Base-by-base conservation (phyloP, 2,797 vertebrate genomes). In the Siniperca scherzeri region DNA sequence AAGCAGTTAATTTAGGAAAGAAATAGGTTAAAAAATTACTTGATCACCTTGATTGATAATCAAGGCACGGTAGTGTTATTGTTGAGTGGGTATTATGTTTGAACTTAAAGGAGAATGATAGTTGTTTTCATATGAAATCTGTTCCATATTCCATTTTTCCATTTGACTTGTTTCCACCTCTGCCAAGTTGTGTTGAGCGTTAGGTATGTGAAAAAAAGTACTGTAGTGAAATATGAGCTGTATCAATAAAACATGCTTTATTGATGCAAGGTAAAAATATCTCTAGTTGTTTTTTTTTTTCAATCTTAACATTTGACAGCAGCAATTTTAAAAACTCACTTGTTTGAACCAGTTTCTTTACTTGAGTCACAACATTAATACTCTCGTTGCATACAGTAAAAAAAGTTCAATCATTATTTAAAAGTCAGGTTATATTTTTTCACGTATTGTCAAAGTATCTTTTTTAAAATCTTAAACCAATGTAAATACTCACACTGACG, bases 231-330 rank as follows among this genome's bases (percentile, higher is more conserved):
- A 82, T 78, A 75, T 87, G 76, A 86, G 60, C 59, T 66, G 81
- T 90, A 89, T 86, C 83, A 94, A 93, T 94, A 94, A 95, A 94
- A 92, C 92, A 93, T 90, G 88, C 88, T 94, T 93, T 91, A 92
- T 87, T 92, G 89, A 89, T 79, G 74, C 73, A 89, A 81, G 70
- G 81, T 87, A 85, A 73, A 86, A 88, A 90, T 67, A 78, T 72
- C 40, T 83, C 1, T 73, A 64, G 42, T 74, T 59, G 52, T 67
- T 40, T 73, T 79, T 40, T 67, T 81, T 57, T 66, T 22, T 8
- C 44, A 74, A 73, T 77, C 59, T 70, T 46, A 48, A 74, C 70
- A 74, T 38, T 82, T 40, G 65, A 50, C 66, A 87, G 87, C 87
- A 92, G 80, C 89, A 80, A 77, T 78, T 87, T 76, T 74, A 77